Evolutionary conservation across 2,797 vertebrate genomes (phyloP), one percentile per base, ranked within the genome.

Genomic region (Eurystomus glaucurus): DNA sequence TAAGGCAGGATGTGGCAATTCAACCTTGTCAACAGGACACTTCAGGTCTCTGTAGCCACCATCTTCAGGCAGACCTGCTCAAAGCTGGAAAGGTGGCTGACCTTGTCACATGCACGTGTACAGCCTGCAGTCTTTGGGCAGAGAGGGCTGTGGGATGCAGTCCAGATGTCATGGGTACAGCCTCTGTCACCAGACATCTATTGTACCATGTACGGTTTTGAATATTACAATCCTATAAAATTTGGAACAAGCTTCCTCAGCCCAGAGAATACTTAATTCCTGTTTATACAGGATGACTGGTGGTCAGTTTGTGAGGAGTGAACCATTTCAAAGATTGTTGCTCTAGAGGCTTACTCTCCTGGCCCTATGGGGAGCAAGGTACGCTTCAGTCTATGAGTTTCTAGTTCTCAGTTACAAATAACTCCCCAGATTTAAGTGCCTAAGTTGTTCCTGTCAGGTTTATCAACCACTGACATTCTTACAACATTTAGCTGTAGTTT

Each of bases 31-130:
- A 68, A 39, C 33, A 84, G 29, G 62, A 41, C n/a, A 20, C 43
- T 62, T 69, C 15, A 45, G 45, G 19, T 37, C 10, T 16, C 3
- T 3, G 10, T 35, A 50, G 16, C 10, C 37, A 39, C 10, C 18
- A 3, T 25, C 61, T 88, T 48, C 37, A 31, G 52, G 21, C 12
- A 78, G 62, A 57, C 6, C 28, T 48, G 10, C 48, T 57, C 33
- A 7, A 31, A 50, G 7, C 46, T 61, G 51, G 41, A 69, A 55
- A 51, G 21, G 11, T 1, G 0, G 7, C 16, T 87, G 60, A 51
- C 11, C 18, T 77, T 85, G 37, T 11, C 33, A 22, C 10, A 15
- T 4, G n/a, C 10, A 8, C 0, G 0, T 8, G 15, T 46, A 23
- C 28, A 72, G 26, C 7, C 25, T 61, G 23, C 4, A 3, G 70